Evolutionary conservation across 2,888 invertebrate genomes (phyloP).

Genomic region (Leptinotarsa tumamoca): DNA sequence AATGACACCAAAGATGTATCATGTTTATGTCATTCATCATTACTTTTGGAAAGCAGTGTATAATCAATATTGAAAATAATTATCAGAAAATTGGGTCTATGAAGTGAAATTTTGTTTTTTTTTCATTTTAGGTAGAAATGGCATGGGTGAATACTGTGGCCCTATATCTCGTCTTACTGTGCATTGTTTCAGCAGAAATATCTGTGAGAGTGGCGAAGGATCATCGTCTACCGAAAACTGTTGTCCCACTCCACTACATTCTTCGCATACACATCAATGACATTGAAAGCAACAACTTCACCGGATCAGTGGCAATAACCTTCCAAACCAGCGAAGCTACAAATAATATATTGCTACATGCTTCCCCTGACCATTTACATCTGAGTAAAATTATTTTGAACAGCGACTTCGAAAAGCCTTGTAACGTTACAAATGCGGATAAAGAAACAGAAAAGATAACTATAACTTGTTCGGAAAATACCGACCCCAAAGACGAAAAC

Average conservation of each 20-base stretch:
- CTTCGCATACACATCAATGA: constrained; percentile 9
- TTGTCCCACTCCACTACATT: constrained; percentile 18
- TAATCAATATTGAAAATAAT: neutral
- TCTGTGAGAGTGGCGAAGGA: constrained; percentile 57
- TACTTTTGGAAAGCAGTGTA: too few relatives aligned
- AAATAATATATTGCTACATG: constrained; percentile 2
- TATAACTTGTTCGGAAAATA: constrained; percentile 14
- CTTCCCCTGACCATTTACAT: constrained; percentile 11
- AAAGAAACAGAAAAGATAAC: constrained; percentile 1
- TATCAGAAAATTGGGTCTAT: neutral
- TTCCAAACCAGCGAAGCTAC: constrained; percentile 11
- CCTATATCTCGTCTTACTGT: neutral
- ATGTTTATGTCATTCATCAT: too few relatives aligned
- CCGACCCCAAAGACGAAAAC: neutral
- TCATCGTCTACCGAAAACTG: constrained; percentile 20
- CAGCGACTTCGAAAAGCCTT: neutral
- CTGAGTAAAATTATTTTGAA: constrained; percentile 20
- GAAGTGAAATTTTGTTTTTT: neutral
- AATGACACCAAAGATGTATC: too few relatives aligned
- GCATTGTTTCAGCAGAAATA: constrained; percentile 11
- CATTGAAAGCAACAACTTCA: neutral
- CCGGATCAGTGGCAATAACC: constrained; percentile 17
- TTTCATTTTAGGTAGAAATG: neutral
- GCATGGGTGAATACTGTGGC: neutral
- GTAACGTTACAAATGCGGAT: constrained; percentile 12